Base-by-base conservation (phyloP, 2,797 vertebrate genomes). In the Myiothlypis coronata region DNA sequence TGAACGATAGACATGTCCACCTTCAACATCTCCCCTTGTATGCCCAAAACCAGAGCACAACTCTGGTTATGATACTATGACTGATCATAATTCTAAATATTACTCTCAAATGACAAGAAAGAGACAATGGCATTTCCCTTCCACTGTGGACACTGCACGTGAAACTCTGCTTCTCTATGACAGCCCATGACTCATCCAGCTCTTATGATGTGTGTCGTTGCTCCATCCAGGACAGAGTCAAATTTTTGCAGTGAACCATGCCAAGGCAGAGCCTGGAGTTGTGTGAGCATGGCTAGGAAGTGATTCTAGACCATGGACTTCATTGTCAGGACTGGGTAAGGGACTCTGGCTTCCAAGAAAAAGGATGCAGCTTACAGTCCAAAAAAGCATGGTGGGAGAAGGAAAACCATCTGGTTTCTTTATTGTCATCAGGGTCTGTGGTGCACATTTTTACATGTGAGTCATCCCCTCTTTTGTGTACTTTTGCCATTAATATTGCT, bases 1-100 rank as follows among this genome's bases (percentile, higher is more conserved):
- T 39, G 30, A 64, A 32, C 0, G 2, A 60, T 8, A 34, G 19
- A 64, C 19, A 34, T 9, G 5, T 12, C 5, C 37, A n/a, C 14
- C 34, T 72, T 76, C 52, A 85, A 22, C 15, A 77, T 65, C 30
- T 57, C 4, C 19, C 24, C 5, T 61, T 6, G 0, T 30, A 39
- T 9, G 11, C 23, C 78, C 37, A 46, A 83, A 81, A 71, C 7
- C 7, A 71, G 47, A 69, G 55, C 39, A 34, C 15, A 22, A 23
- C 12, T 84, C 53, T 44, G 24, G 6, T 79, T 76, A 20, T 59
- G n/a, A 27, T 9, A 41, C 8, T n/a, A 8, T 79, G 56, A 24
- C 28, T 49, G 10, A 5, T 30, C 49, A 53, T 49, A 84, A 65
- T 10, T 53, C n/a, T 50, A 75, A n/a, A 11, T 76, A 76, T 12